Evolutionary conservation across 2,888 invertebrate genomes (phyloP).

Genomic region (Pilophorus perplexus): DNA sequence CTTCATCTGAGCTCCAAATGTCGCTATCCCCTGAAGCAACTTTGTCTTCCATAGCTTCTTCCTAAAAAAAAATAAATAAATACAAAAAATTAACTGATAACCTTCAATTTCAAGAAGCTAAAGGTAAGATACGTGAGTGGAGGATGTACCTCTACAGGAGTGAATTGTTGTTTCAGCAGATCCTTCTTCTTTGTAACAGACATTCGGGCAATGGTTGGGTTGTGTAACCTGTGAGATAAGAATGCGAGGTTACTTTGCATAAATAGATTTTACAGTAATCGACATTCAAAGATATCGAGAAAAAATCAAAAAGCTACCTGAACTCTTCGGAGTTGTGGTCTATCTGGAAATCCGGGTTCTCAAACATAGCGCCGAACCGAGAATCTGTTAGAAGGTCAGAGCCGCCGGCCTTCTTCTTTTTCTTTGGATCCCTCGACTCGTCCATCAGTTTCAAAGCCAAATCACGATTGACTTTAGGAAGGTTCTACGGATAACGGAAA

Average conservation of each 20-base stretch:
- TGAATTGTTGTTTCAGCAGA: constrained; percentile 58
- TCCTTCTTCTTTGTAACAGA: constrained; percentile 68
- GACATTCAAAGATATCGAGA: too few species aligned
- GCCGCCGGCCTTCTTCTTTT: constrained; percentile 56
- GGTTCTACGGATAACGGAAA: constrained; percentile 56
- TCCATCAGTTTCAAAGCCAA: constrained; percentile 80
- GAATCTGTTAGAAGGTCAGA: constrained; percentile 75
- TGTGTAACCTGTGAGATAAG: constrained; percentile 59
- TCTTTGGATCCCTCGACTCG: constrained; percentile 57
- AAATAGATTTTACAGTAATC: too few species aligned
- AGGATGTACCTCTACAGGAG: constrained; percentile 55
- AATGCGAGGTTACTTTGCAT: not conserved
- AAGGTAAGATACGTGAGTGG: not conserved
- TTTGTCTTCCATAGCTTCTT: constrained; percentile 51
- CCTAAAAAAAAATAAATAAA: constrained; percentile 48
- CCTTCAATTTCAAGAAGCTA: too few species aligned
- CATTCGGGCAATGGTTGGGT: constrained; percentile 81
- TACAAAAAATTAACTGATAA: not conserved
- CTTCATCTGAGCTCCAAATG: constrained; percentile 67
- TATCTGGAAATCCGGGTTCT: constrained; percentile 88
- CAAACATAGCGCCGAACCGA: constrained; percentile 86
- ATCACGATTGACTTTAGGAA: constrained; percentile 87
- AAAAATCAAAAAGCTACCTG: constrained; percentile 52
- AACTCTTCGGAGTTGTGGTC: constrained; percentile 85
- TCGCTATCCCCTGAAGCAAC: constrained; percentile 51